Evolutionary conservation across 1,140 invertebrate genomes (phyloP), one percentile per base, ranked within the genome.

Genomic region (Drosophila bipectinata): DNA sequence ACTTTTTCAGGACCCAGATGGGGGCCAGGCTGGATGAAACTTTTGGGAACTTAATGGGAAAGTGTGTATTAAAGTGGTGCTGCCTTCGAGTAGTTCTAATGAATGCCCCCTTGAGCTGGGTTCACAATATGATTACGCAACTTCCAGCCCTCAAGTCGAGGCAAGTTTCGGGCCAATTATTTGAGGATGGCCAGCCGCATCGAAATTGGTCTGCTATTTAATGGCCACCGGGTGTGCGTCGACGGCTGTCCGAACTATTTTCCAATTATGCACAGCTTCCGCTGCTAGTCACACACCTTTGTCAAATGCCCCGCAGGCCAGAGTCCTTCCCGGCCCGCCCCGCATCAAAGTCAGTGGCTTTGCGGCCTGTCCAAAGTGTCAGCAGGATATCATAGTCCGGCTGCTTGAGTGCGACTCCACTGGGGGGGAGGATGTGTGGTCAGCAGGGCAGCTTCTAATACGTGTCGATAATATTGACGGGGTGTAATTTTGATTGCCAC

Each of bases 401-500:
- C 61, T 56, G 10, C 73, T 52, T 37, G 41, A 63, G 32, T 76
- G 58, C 32, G 8, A 57, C 34, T 44, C 30, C 15, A 10, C 21
- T 9, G 4, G 66, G 66, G 62, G 41, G 51, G 47, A 24, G 26
- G 32, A 3, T 14, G 6, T 39, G 32, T 9, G 28, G 37, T 49
- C 7, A 12, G 41, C 26, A 21, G 24, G 15, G 4, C 26, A 37
- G 66, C 61, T 68, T 76, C 68, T 68, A 61, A 61, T 61, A 74
- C 66, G 78, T 75, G 72, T 73, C 80, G 75, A 82, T 83, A 67
- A 59, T 88, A 88, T 87, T 76, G 83, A 64, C 64, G 62, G 71
- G 83, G 81, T 87, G 78, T 75, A 71, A 85, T 68, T 81, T 79
- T 87, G 83, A 87, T 82, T 68, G 66, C 76, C 76, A 58, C 49